A percentile compares a stretch with the other conserved stretches of the same genome.
phyloP scores from a whole-genome alignment of 2,888 invertebrate genomes.

The Ectemnius cavifrons region DNA sequence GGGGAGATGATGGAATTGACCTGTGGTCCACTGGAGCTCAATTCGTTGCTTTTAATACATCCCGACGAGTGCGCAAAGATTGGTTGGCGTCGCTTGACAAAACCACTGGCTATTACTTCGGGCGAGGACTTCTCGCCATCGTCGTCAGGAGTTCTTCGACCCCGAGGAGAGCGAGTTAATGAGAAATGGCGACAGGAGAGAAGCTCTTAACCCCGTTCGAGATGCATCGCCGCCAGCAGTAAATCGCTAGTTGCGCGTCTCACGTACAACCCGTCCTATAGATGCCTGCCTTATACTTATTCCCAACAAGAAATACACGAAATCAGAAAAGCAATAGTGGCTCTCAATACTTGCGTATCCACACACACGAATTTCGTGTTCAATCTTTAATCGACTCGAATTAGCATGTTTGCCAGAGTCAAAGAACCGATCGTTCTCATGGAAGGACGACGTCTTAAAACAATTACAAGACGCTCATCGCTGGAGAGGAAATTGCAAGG shows the following conservation, averaged over 20 bases:
- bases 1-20: slow-evolving; percentile 10
- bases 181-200: slow-evolving; percentile 22
- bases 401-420: slow-evolving; percentile 40
- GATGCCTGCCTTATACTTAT: no score
- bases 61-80: not conserved
- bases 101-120: no score
- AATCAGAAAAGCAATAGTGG: no score
- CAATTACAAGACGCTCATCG: no score
- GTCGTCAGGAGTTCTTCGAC: slow-evolving; percentile 12
- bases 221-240: slow-evolving; percentile 1
- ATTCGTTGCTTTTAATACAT: slow-evolving; percentile 2
- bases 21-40: not conserved
- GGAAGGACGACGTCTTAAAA: not conserved
- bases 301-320: no score
- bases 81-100: not conserved
- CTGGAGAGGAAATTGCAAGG: no score
- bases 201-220: slow-evolving; percentile 38
- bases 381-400: slow-evolving; percentile 35
- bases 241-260: slow-evolving; percentile 1
- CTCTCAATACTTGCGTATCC: no score
- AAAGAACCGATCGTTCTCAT: slow-evolving; percentile 24
- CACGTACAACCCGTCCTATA: slow-evolving; percentile 10
- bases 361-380: not conserved
- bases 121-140: no score
- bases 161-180: slow-evolving; percentile 13